Percentiles rank a stretch among this genome's conserved stretches.
Evolutionary conservation across 2,888 invertebrate species (phyloP).

Genomic region (Acrocyrtus sp.): DNA sequence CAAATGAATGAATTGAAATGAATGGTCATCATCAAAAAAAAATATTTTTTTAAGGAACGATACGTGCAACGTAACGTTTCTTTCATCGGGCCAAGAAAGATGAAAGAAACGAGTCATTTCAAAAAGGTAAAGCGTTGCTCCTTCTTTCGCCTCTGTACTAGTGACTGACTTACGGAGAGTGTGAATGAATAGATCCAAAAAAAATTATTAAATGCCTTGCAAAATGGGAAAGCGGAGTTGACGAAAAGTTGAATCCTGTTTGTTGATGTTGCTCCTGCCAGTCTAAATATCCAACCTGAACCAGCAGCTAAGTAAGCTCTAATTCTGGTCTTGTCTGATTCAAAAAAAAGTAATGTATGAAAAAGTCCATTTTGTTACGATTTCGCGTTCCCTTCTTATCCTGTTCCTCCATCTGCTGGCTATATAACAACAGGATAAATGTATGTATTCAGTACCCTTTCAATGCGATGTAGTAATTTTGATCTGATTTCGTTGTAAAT

Average conservation of each 20-base stretch:
- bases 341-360: too few relatives aligned
- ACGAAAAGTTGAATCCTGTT: slow-evolving; percentile 11
- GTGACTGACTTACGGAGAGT: slow-evolving; percentile 4
- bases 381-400: too few relatives aligned
- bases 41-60: not conserved
- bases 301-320: not conserved
- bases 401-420: too few relatives aligned
- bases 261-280: not conserved
- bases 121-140: too few relatives aligned
- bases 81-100: too few relatives aligned
- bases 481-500: not conserved
- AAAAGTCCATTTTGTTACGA: not conserved
- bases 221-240: not conserved
- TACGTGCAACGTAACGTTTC: too few relatives aligned
- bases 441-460: too few relatives aligned
- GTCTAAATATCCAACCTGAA: not conserved
- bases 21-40: slow-evolving; percentile 14
- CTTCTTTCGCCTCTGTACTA: not conserved
- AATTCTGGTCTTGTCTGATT: not conserved
- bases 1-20: slow-evolving; percentile 17
- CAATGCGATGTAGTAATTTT: not conserved
- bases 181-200: not conserved
- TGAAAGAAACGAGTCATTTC: too few relatives aligned
- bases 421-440: too few relatives aligned
- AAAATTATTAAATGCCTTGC: not conserved